Base-by-base conservation (phyloP, 2,113 vertebrate genomes). In the Bothrops jararaca region DNA sequence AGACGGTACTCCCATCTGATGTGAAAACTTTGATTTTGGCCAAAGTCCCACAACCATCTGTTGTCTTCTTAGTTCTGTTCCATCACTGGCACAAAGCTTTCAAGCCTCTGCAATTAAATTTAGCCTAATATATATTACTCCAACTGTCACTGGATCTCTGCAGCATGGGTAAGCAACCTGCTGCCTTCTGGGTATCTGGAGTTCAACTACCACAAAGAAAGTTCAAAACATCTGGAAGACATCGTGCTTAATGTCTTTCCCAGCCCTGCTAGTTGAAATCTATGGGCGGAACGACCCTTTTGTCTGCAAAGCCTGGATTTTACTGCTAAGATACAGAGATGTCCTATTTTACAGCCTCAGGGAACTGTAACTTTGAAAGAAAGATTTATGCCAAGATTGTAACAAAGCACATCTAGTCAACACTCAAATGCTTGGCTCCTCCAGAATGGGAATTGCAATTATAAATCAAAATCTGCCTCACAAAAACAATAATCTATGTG, bases 391-490 rank as follows among this genome's bases (percentile, higher is more conserved):
- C 29, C 64, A 80, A 95, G 90, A 34, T 95, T 94, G 92, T 93
- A 53, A 80, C 24, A 50, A 52, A 29, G 53, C 89, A 53, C 93
- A 94, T 95, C 91, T 94, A 92, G 64, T 54, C 92, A 80, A 92
- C 29, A 94, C 94, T 96, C 94, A 0, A 52, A 39, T 15, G 64
- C 89, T 94, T 92, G 92, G 93, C 95, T 93, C 54, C 34, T 93
- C 92, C 92, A 92, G 94, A 95, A 95, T 94, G 93, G 92, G 96
- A 95, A 94, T 94, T 96, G 95, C 95, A 94, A 97, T 96, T 96
- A 95, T 0, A 45, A 92, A 34, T 93, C 45, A 89, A 95, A 91
- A 26, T 20, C 74, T 90, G 93, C 94, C 91, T 91, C 94, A 93
- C 64, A 95, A 95, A 5, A 54, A 89, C 91, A 95, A 56, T 80